phyloP scores from a whole-genome alignment of 2,888 invertebrate species.

The Diabrotica balteata region DNA sequence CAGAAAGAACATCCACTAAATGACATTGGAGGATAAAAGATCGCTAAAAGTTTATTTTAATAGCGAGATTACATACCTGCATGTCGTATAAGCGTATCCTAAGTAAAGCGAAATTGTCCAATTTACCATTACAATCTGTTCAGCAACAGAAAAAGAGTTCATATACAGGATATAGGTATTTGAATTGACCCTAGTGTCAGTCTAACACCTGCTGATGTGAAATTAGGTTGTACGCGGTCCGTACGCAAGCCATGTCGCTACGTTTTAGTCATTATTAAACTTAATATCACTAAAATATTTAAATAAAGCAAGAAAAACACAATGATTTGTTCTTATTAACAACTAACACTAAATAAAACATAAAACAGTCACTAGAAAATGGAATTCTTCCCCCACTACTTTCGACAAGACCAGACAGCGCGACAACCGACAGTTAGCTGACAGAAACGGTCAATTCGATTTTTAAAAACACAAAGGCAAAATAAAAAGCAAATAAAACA shows the following conservation, averaged over 20 bases:
- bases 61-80: slow-evolving; percentile 57
- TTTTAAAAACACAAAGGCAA: no score
- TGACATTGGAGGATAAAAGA: slow-evolving; percentile 12
- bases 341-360: slow-evolving; percentile 27
- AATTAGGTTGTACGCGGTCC: slow-evolving; percentile 48
- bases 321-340: slow-evolving; percentile 25
- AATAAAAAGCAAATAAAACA: no score
- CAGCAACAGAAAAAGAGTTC: slow-evolving; percentile 31
- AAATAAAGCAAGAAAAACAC: slow-evolving; percentile 39
- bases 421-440: slow-evolving; percentile 24
- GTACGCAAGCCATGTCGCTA: slow-evolving; percentile 42
- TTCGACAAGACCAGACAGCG: slow-evolving; percentile 13
- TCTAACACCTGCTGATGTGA: slow-evolving; percentile 59
- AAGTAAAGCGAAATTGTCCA: slow-evolving; percentile 50
- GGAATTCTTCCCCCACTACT: slow-evolving; percentile 22
- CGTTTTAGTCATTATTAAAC: slow-evolving; percentile 38
- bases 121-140: slow-evolving; percentile 60
- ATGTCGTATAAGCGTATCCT: slow-evolving; percentile 59
- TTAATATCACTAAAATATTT: slow-evolving; percentile 34
- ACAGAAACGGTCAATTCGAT: slow-evolving; percentile 7
- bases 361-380: slow-evolving; percentile 28
- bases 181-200: slow-evolving; percentile 45
- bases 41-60: slow-evolving; percentile 7
- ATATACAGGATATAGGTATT: slow-evolving; percentile 36
- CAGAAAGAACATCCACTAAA: slow-evolving; percentile 18